Base-by-base conservation (phyloP, 2,113 vertebrate genomes). In the Puntigrus tetrazona region DNA sequence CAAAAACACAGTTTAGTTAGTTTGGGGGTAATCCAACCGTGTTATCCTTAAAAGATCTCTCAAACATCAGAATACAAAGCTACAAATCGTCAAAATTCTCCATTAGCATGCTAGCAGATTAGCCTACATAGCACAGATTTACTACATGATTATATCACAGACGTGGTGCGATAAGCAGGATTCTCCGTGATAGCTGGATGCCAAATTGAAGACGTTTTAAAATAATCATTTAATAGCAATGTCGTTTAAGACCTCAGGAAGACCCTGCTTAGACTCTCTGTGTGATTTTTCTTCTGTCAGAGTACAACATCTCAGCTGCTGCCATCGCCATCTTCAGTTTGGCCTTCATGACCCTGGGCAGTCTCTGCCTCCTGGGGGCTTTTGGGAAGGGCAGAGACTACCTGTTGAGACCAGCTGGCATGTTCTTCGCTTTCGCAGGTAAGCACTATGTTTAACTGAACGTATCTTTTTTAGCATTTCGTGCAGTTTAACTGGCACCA, bases 391-490 rank as follows among this genome's bases (percentile, higher is more conserved):
- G 95, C 75, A 94, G 93, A 85, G 97, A 98, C 77, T 99, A 99
- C 43, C 92, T 99, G 86, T 95, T 99, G 87, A 94, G 96, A 87
- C 98, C 98, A 0, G 97, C 97, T 0, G 95, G 97, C 87, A 97
- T 99, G 96, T 99, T 99, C 94, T 98, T 96, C 41, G 94, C 95
- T 73, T 99, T 99, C 0, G 95, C 98, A 95, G 98, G 98, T 99
- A 89, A 84, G 73, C 31, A 9, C 36, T 45, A 18, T 27, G 18
- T 78, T 47, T 57, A 36, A 57, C 7, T n/a, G n/a, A 47, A 5
- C 11, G 36, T 69, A 36, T 34, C 34, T 22, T 25, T 27, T 52
- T 27, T 67, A 0, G 14, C 2, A 18, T 18, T 22, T 67, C 20
- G 31, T 4, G 18, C 10, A 34, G 22, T 20, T 67, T 18, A 52